Evolutionary conservation across 2,113 vertebrate genomes (phyloP), one percentile per base, ranked within the genome.

Genomic region (Laticauda laticaudata): DNA sequence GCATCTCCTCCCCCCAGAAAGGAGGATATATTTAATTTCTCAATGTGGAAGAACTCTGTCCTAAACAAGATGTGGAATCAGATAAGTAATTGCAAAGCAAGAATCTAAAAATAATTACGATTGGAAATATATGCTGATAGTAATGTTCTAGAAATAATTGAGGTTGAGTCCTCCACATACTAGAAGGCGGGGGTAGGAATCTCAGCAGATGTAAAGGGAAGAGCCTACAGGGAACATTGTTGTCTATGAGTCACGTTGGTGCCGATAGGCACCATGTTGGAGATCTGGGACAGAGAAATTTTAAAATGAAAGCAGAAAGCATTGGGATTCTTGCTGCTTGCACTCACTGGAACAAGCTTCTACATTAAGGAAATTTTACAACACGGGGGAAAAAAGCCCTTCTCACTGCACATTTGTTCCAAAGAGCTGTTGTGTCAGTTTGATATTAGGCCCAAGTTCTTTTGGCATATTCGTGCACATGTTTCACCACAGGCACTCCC

Each of bases 381-480:
- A 43, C 29, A 24, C 14, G 15, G 34, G 55, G 2, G 0, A 3
- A 10, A 15, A 48, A 48, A 21, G 8, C 21, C 15, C 1, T 34
- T 64, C 64, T 86, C 43, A 29, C 2, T 86, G 55, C 88, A 90
- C 43, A 56, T 92, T 90, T 18, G 11, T 34, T 55, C 39, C 64
- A 57, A 93, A 34, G 75, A 24, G 39, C 43, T 81, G 26, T 23
- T 43, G 75, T 29, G n/a, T 12, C 23, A 45, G 55, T 26, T 11
- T 90, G 92, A 90, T 90, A 90, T 86, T 39, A 86, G 14, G 29
- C 88, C 81, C 92, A 21, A 90, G 87, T 86, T 86, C 88, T 61
- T 59, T 55, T 39, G 91, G 92, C 91, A 93, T 92, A 92, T 57
- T 93, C 93, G 43, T 43, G 92, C 94, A 88, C 91, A 89, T 93